These are phyloP conservation scores for Epirrita christyi DNA, from an alignment of 2,888 invertebrate species.

Conservation along the genomic window DNA sequence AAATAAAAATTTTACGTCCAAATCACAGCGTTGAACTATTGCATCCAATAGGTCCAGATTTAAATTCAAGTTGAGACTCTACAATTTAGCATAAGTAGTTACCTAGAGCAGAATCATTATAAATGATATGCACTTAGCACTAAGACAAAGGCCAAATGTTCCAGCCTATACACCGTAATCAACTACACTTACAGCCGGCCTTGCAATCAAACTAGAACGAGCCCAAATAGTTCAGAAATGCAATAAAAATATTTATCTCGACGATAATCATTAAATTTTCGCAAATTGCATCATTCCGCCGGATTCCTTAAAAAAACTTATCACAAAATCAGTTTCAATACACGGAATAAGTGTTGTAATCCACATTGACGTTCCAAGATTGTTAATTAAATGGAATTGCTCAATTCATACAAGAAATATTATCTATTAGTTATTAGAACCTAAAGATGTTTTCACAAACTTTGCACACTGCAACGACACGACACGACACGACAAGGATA, in stretches of 20 bases:
- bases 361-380: constrained; percentile 28
- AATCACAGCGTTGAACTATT: constrained; percentile 4
- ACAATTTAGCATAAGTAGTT: constrained; percentile 38
- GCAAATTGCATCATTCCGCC: constrained; percentile 25
- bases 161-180: constrained; percentile 21
- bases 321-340: constrained; percentile 22
- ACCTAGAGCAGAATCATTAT: constrained; percentile 33
- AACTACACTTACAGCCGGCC: constrained; percentile 16
- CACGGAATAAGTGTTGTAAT: constrained; percentile 32
- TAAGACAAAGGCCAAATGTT: constrained; percentile 32
- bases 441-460: background rate
- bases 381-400: constrained; percentile 36
- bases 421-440: constrained; percentile 21
- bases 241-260: constrained; percentile 7
- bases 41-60: constrained; percentile 7
- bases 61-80: constrained; percentile 29
- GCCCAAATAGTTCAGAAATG: constrained; percentile 23
- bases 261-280: constrained; percentile 18
- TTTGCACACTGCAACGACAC: background rate
- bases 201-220: constrained; percentile 17
- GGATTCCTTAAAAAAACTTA: constrained; percentile 27
- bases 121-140: constrained; percentile 23
- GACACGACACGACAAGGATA: background rate
- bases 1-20: constrained; percentile 20
- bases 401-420: constrained; percentile 31